Percentiles rank a stretch among this genome's conserved stretches.
Evolutionary conservation across 2,797 vertebrate species (phyloP).

Genomic region (Hypotaenidia okinawae): DNA sequence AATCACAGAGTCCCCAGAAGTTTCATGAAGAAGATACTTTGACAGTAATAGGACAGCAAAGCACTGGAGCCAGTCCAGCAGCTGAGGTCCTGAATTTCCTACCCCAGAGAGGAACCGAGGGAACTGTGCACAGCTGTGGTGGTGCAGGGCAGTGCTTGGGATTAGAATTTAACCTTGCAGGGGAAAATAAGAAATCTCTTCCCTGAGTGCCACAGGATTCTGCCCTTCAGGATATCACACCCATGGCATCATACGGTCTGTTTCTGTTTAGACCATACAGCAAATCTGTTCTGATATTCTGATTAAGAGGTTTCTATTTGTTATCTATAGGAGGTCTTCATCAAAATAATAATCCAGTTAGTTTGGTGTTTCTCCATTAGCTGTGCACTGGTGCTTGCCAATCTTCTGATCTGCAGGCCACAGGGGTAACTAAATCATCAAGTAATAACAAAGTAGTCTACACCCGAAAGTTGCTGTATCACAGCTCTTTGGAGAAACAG

Average conservation of each 20-base stretch:
- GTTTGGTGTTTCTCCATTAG: background rate
- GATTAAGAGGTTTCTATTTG: background rate
- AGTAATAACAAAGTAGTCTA: background rate
- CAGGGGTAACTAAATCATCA: background rate
- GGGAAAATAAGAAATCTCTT: background rate
- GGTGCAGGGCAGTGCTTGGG: background rate
- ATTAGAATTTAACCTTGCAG: background rate
- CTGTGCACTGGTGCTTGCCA: background rate
- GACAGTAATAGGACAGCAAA: background rate
- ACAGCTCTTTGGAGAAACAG: slow-evolving; percentile 20
- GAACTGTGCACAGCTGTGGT: background rate
- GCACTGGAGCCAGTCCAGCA: background rate
- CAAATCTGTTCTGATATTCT: background rate
- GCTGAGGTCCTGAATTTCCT: background rate
- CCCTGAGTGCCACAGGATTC: background rate
- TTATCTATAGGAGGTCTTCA: background rate
- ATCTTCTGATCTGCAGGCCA: background rate
- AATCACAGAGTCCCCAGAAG: background rate
- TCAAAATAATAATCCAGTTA: background rate
- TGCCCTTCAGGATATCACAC: background rate
- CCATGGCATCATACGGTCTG: background rate
- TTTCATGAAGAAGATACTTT: background rate
- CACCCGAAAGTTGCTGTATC: background rate
- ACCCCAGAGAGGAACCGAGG: background rate
- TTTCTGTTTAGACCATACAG: background rate